Evolutionary conservation across 2,888 invertebrate species (phyloP), one percentile per base, ranked within the genome.

Genomic region (Dasypogon diadema): DNA sequence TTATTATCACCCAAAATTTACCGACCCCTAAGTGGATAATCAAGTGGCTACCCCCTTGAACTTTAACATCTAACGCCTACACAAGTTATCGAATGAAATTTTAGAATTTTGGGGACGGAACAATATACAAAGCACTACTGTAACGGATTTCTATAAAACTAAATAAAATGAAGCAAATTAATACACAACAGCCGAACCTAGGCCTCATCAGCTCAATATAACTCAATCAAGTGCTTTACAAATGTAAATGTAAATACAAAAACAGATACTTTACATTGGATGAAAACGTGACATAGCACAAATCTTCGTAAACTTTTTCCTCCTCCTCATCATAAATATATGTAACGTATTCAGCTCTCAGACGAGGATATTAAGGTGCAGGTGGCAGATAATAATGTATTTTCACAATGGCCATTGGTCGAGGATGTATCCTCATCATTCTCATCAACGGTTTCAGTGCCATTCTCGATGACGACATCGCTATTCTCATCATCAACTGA

Each of bases 241-340:
- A 18, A 55, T 21, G 24, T 55, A 55, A 18, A 55, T 21, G 21
- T 37, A 60, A n/a, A n/a, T n/a, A 60, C 34, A 18, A 26, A 60
- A 60, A 22, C n/a, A n/a, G n/a, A n/a, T n/a, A n/a, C n/a, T n/a
- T n/a, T n/a, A n/a, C n/a, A 80, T 89, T 87, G 81, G 91, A 90
- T 80, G 92, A 89, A 87, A 94, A 92, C 84, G 93, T 93, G 84
- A 94, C 93, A 86, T 93, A 95, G 89, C 94, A 94, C 81, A 95
- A 90, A 87, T 95, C 94, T 87, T 94, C 95, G 86, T 95, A 95
- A 82, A 94, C 92, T 87, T 93, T 93, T 85, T 94, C 93, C 81
- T 93, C 93, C 80, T 91, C 85, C 76, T 84, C 83, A 78, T 82
- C 83, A 78, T 84, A 84, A 80, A 84, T 83, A 76, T 84, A 84